phyloP scores from a whole-genome alignment of 2,888 invertebrate genomes.

The Epistrophe grossulariae region DNA sequence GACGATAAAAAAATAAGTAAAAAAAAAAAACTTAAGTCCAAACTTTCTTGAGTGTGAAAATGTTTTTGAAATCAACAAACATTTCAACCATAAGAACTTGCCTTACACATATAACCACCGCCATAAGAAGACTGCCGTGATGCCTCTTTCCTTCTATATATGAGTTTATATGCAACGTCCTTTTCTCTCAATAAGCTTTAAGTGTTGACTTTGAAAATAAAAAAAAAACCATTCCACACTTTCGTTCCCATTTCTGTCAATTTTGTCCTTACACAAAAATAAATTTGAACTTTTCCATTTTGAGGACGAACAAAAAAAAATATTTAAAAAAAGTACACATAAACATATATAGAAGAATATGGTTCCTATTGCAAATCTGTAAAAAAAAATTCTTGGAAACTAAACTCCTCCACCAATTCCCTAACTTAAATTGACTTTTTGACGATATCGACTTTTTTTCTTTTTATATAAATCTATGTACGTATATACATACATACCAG shows the following conservation, averaged over 20 bases:
- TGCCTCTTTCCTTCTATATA: neutral
- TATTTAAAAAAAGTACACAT: neutral
- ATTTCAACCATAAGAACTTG: conserved; percentile 40
- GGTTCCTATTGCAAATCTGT: conserved; percentile 21
- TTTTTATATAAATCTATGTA: neutral
- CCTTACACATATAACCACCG: conserved; percentile 8
- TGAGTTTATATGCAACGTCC: conserved; percentile 27
- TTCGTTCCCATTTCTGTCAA: conserved; percentile 53
- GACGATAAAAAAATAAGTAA: conserved; percentile 26
- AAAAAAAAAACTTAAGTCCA: conserved; percentile 39
- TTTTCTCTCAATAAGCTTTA: conserved; percentile 23
- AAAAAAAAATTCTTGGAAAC: conserved; percentile 21
- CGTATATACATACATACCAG: neutral
- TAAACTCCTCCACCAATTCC: conserved; percentile 55
- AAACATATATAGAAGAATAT: neutral
- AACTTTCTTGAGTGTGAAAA: conserved; percentile 59
- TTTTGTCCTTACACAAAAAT: conserved; percentile 60
- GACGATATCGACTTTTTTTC: conserved; percentile 39
- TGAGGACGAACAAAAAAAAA: conserved; percentile 7
- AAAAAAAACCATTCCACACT: conserved; percentile 22
- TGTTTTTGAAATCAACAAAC: conserved; percentile 59
- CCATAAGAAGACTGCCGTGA: conserved; percentile 26
- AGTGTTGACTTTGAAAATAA: conserved; percentile 51
- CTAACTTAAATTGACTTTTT: conserved; percentile 73
- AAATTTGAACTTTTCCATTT: conserved; percentile 60